phyloP scores from a whole-genome alignment of 2,888 invertebrate genomes.

The Cerastoderma edule region DNA sequence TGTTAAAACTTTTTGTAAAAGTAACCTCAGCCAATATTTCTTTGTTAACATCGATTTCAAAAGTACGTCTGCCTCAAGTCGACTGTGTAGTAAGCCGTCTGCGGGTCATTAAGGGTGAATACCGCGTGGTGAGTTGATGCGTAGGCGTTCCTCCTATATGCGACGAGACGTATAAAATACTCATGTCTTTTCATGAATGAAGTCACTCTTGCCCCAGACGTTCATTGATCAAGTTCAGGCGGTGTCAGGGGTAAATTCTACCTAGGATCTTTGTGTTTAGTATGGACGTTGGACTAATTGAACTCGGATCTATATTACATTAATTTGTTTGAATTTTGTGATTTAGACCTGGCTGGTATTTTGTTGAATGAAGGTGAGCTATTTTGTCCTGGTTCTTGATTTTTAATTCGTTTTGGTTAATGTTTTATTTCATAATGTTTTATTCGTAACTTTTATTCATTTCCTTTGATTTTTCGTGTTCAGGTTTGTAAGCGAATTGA shows the following conservation, averaged over 20 bases:
- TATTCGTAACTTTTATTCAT: no score
- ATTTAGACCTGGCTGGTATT: no score
- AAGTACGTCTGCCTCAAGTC: no score
- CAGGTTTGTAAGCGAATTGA: no score
- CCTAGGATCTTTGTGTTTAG: constrained; percentile 15
- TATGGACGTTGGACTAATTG: not conserved
- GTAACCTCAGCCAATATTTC: not conserved
- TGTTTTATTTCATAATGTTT: no score
- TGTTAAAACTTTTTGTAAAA: no score
- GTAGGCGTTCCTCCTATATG: constrained; percentile 12
- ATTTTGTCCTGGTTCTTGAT: no score
- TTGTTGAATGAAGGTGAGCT: no score
- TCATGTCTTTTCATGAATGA: constrained; percentile 27
- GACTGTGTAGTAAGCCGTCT: not conserved
- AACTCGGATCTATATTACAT: constrained; percentile 2
- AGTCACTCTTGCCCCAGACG: constrained; percentile 4
- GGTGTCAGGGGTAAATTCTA: constrained; percentile 23
- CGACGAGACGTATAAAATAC: constrained; percentile 17
- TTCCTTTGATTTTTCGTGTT: no score
- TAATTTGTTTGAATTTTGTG: no score
- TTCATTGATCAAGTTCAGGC: constrained; percentile 21
- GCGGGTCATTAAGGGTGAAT: not conserved
- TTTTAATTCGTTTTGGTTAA: no score
- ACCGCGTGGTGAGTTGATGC: not conserved
- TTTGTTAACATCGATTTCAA: not conserved